These are phyloP conservation scores for Dorcus parallelipipedus DNA, from an alignment of 2,888 invertebrate species.

Conservation along the genomic window DNA sequence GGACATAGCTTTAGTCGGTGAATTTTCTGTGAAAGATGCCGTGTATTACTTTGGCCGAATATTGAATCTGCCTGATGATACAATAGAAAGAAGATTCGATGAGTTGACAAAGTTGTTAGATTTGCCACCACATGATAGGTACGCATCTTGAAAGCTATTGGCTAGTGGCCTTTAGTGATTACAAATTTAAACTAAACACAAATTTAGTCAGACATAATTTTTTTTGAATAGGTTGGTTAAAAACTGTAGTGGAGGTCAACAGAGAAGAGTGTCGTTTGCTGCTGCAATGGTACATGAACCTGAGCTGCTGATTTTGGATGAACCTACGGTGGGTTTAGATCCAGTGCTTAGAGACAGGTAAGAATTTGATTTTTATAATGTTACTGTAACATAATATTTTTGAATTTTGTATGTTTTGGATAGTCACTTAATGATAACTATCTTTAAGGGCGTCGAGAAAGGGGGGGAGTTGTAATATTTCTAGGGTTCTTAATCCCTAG, in stretches of 20 bases:
- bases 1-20: slow-evolving; percentile 76
- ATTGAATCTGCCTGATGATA: slow-evolving; percentile 67
- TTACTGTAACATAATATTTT: neutral
- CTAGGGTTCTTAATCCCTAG: no score
- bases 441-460: no score
- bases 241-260: slow-evolving; percentile 84
- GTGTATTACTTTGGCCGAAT: slow-evolving; percentile 85
- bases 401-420: no score
- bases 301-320: slow-evolving; percentile 83
- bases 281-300: slow-evolving; percentile 86
- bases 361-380: slow-evolving; percentile 18
- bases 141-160: neutral
- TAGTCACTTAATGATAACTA: no score
- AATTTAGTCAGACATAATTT: neutral
- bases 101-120: slow-evolving; percentile 71
- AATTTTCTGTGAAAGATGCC: slow-evolving; percentile 79
- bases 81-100: slow-evolving; percentile 63
- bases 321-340: slow-evolving; percentile 93
- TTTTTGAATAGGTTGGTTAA: slow-evolving; percentile 51
- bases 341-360: slow-evolving; percentile 81
- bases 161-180: no score
- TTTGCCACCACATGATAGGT: slow-evolving; percentile 65
- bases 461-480: no score
- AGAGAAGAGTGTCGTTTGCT: slow-evolving; percentile 83
- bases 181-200: no score